Conservation (phyloP, 1,140 invertebrate species). For the Aporrectodea caliginosa region DNA sequence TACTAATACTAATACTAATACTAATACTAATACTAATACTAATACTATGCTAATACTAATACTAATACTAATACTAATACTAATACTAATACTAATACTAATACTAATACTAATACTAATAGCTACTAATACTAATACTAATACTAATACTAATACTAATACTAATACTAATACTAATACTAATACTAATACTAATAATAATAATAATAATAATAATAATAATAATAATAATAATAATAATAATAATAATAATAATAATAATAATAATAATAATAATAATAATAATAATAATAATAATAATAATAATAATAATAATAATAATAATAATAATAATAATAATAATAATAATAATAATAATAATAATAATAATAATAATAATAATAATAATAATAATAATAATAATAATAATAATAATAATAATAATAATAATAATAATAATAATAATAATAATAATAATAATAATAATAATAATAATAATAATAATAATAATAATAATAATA, state of each 20-base stretch:
- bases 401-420: background rate
- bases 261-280: background rate
- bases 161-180: background rate
- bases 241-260: background rate
- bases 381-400: background rate
- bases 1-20: background rate
- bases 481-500: background rate
- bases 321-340: background rate
- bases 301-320: background rate
- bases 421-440: background rate
- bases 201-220: background rate
- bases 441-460: background rate
- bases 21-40: background rate
- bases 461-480: background rate
- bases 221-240: background rate
- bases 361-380: background rate
- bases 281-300: background rate
- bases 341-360: background rate
- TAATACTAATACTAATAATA: background rate
- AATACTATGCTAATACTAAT: background rate
- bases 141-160: background rate
- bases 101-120: background rate
- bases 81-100: background rate
- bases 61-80: background rate
- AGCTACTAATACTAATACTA: background rate